Conservation (phyloP, 2,113 vertebrate species). For the Mastomys coucha region DNA sequence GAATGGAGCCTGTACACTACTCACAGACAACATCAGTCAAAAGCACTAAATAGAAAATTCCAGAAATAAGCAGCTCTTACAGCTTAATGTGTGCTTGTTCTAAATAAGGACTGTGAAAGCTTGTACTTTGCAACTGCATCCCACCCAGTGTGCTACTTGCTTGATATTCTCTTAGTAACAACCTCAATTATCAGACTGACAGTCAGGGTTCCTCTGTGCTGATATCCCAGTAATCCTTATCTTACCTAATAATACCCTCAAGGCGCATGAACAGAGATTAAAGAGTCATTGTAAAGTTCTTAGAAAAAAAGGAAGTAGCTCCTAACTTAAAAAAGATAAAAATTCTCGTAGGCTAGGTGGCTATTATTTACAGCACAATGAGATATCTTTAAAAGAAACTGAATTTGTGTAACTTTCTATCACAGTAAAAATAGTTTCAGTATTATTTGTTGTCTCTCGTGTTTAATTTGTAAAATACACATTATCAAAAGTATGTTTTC, state of each 20-base stretch:
- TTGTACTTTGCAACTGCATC: not conserved
- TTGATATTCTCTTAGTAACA: not conserved
- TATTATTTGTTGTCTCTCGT: not conserved
- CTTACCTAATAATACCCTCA: not conserved
- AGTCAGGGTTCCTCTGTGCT: not conserved
- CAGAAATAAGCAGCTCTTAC: not conserved
- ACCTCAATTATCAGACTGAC: not conserved
- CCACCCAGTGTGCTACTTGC: not conserved
- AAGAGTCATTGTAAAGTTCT: not conserved
- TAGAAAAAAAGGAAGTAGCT: not conserved
- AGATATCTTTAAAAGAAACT: not conserved
- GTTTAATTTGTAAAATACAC: not conserved
- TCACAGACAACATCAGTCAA: not conserved
- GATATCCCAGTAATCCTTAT: too few relatives aligned
- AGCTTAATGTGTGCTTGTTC: not conserved
- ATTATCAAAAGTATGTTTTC: not conserved
- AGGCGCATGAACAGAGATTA: not conserved
- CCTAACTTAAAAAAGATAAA: not conserved
- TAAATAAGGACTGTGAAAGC: not conserved
- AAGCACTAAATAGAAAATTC: not conserved
- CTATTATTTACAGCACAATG: not conserved
- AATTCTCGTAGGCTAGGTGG: not conserved
- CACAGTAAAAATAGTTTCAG: not conserved
- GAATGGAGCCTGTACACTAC: not conserved
- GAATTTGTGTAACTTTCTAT: not conserved